Evolutionary conservation across 2,797 vertebrate genomes (phyloP), one percentile per base, ranked within the genome.

Genomic region (Amphiprion clarkii): DNA sequence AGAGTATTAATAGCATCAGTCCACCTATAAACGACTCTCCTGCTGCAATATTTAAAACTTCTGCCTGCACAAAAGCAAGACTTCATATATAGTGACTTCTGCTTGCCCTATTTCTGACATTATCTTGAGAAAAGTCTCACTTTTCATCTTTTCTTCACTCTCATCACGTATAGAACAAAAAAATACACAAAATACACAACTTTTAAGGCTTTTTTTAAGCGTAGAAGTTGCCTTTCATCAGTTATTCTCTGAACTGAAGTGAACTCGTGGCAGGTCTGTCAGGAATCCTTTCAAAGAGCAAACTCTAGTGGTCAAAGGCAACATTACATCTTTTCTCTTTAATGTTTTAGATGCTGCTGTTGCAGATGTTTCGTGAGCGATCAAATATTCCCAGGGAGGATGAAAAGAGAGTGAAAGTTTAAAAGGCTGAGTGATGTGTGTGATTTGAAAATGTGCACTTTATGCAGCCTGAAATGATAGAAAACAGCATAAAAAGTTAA

Each of bases 261-360:
- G 36, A 39, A 11, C 36, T 39, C 27, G 4, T 3, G 0, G 5
- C 7, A 33, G 31, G 31, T 33, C 36, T 39, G 36, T 39, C 36
- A 39, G 61, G 29, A 79, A 56, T 53, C 33, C 59, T 79, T 12
- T 89, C 63, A 27, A 52, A 78, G 52, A 71, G 52, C 36, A 3
- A 23, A 0, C 67, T 89, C 90, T 89, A 77, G 90, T 82, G 91
- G 85, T 55, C 36, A 74, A 65, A 74, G 0, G 17, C 5, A 10
- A 12, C 7, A 8, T 27, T 81, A 42, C 83, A 82, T 0, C 40
- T 8, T 42, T 27, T 17, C 6, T 0, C 6, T 27, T 8, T 27
- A 29, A 11, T 33, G 0, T 25, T 72, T 42, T 29, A 16, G 2
- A 58, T 40, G 27, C 25, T 6, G 19, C 27, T 21, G 5, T 33